Evolutionary conservation across 1,140 invertebrate species (phyloP).

Genomic region (Drosophila murphyi): DNA sequence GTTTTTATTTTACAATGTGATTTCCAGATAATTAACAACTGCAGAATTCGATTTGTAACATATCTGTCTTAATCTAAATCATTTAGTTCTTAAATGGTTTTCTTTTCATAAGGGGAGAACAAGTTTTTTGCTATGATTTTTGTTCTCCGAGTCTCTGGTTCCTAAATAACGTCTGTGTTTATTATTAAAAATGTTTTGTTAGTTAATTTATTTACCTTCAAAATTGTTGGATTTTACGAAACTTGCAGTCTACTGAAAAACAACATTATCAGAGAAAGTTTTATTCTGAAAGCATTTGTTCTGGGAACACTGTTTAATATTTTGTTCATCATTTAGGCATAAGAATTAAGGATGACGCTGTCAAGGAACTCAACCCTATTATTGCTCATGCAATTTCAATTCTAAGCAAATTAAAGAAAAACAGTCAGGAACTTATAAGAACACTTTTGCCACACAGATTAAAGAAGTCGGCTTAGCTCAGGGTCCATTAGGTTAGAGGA

Average conservation of each 20-base stretch:
- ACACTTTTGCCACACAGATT: constrained; percentile 78
- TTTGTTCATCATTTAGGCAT: constrained; percentile 71
- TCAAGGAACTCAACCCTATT: constrained; percentile 17
- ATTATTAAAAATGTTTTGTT: too few species aligned
- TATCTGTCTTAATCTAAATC: too few species aligned
- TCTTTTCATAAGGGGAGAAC: too few species aligned
- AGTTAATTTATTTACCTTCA: too few species aligned
- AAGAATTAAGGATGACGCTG: constrained; percentile 48
- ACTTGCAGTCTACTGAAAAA: constrained; percentile 28
- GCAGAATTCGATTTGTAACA: background rate
- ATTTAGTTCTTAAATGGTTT: too few species aligned
- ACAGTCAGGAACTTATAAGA: constrained; percentile 47
- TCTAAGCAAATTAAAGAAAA: constrained; percentile 61
- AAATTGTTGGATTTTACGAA: too few species aligned
- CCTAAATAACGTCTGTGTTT: too few species aligned
- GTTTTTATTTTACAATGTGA: constrained; percentile 25
- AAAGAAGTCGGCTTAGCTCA: constrained; percentile 71
- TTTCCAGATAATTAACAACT: constrained; percentile 25
- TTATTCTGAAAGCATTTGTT: constrained; percentile 8
- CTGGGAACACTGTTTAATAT: constrained; percentile 71
- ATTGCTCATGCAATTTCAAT: constrained; percentile 44
- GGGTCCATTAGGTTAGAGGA: constrained; percentile 83
- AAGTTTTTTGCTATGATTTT: too few species aligned
- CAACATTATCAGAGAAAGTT: background rate
- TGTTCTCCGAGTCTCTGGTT: too few species aligned